These are phyloP conservation scores for Tinamus guttatus DNA, from an alignment of 2,113 vertebrate genomes.

Conservation along the genomic window DNA sequence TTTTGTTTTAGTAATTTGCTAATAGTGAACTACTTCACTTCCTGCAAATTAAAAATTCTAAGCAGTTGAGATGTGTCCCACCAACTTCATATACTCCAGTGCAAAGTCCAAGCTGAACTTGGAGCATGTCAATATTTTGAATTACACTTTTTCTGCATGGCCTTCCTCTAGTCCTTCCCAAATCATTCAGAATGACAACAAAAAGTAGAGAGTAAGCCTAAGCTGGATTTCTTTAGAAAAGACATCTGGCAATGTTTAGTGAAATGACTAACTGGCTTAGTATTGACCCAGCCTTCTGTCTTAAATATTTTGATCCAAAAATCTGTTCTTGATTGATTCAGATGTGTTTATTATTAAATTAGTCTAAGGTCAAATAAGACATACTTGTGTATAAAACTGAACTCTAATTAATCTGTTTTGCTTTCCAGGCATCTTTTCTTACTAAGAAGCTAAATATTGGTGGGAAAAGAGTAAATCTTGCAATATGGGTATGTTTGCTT, in stretches of 20 bases:
- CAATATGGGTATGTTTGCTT: conserved; percentile 88
- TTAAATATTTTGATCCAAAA: neutral
- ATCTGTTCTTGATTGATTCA: neutral
- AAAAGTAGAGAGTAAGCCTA: neutral
- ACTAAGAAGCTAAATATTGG: conserved; percentile 99
- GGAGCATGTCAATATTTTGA: neutral
- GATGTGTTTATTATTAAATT: neutral
- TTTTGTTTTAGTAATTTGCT: neutral
- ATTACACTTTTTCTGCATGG: neutral
- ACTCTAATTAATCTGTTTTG: conserved; percentile 29
- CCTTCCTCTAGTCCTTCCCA: neutral
- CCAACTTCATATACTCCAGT: neutral
- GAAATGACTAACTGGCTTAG: neutral
- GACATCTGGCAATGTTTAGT: neutral
- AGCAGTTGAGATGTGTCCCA: neutral
- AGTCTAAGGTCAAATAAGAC: neutral
- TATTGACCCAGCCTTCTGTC: conserved; percentile 2
- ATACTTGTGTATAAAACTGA: neutral
- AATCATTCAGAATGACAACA: neutral
- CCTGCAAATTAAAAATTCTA: neutral
- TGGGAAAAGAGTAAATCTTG: conserved; percentile 96
- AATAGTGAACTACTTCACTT: neutral
- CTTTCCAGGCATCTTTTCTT: conserved; percentile 94
- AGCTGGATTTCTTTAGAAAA: conserved; percentile 4
- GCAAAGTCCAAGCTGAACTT: neutral